phyloP scores from a whole-genome alignment of 1,140 invertebrate genomes.

The Pseudobourletiella spinata region DNA sequence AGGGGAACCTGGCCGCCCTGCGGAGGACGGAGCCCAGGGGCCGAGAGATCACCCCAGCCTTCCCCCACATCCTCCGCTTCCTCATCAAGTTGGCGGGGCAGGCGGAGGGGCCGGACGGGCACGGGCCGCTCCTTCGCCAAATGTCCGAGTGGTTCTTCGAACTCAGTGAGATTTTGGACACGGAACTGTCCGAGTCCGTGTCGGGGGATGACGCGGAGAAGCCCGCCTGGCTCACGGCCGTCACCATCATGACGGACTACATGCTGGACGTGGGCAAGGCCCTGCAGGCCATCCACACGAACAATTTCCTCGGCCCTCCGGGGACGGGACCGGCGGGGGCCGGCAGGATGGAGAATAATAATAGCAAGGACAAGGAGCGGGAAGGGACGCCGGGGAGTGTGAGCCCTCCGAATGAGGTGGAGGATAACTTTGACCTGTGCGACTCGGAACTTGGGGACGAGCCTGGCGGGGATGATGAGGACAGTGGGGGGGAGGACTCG shows the following conservation, averaged over 20 bases:
- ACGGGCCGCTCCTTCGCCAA: conserved; percentile 27
- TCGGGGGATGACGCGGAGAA: not conserved
- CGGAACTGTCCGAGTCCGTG: conserved; percentile 8
- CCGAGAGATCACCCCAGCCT: conserved; percentile 1
- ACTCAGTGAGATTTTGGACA: conserved; percentile 18
- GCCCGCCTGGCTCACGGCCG: not conserved
- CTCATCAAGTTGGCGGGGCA: conserved; percentile 28
- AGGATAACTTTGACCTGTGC: conserved; percentile 56
- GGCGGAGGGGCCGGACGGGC: conserved; percentile 23
- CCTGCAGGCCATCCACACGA: conserved; percentile 17
- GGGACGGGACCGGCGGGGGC: conserved; percentile 51
- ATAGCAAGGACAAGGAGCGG: conserved; percentile 42
- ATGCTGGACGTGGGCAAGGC: conserved; percentile 28
- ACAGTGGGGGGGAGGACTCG: conserved; percentile 83
- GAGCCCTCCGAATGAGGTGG: conserved; percentile 68
- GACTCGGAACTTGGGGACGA: conserved; percentile 78
- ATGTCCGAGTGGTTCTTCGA: conserved; percentile 30
- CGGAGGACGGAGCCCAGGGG: not conserved
- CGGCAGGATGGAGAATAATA: conserved; percentile 62
- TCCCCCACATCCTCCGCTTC: conserved; percentile 19
- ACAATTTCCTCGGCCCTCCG: not conserved
- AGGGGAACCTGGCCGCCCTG: not conserved
- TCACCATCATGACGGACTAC: conserved; percentile 25
- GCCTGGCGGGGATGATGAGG: conserved; percentile 70
- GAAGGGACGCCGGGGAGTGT: conserved; percentile 44